phyloP scores from a whole-genome alignment of 1,140 invertebrate species.

The Carcinoscorpius rotundicauda region DNA sequence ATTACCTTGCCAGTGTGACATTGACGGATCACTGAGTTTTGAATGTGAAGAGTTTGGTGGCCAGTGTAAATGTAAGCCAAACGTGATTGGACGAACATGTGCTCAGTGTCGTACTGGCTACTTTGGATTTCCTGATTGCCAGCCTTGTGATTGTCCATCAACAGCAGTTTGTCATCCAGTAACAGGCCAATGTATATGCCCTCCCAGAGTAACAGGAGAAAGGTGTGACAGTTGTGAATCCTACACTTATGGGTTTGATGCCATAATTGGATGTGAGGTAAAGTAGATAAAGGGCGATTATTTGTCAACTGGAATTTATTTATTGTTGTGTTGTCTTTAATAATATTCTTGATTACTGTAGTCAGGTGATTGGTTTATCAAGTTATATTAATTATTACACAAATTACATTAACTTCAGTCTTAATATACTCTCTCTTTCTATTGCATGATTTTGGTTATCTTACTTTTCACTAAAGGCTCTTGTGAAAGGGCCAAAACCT shows the following conservation, averaged over 20 bases:
- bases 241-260: conserved; percentile 87
- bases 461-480: too few species aligned
- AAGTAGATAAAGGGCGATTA: conserved; percentile 6
- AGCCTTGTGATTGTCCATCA: conserved; percentile 68
- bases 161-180: conserved; percentile 58
- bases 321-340: too few species aligned
- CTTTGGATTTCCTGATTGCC: conserved; percentile 91
- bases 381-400: too few species aligned
- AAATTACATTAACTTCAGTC: too few species aligned
- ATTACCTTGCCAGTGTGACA: conserved; percentile 75
- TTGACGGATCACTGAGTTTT: conserved; percentile 74
- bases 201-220: conserved; percentile 58
- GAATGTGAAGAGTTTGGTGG: conserved; percentile 85
- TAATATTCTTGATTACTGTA: too few species aligned
- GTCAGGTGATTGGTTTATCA: too few species aligned
- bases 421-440: too few species aligned
- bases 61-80: conserved; percentile 83
- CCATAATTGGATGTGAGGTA: conserved; percentile 80
- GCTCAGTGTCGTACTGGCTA: conserved; percentile 80
- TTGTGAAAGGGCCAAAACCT: too few species aligned
- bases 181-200: conserved; percentile 22
- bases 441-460: too few species aligned
- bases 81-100: conserved; percentile 88
- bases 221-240: conserved; percentile 76
- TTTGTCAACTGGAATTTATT: conserved; percentile 7